A percentile compares a stretch with the other conserved stretches of the same genome.
Evolutionary conservation across 2,888 invertebrate species (phyloP).

Genomic region (Lithophane leautieri): DNA sequence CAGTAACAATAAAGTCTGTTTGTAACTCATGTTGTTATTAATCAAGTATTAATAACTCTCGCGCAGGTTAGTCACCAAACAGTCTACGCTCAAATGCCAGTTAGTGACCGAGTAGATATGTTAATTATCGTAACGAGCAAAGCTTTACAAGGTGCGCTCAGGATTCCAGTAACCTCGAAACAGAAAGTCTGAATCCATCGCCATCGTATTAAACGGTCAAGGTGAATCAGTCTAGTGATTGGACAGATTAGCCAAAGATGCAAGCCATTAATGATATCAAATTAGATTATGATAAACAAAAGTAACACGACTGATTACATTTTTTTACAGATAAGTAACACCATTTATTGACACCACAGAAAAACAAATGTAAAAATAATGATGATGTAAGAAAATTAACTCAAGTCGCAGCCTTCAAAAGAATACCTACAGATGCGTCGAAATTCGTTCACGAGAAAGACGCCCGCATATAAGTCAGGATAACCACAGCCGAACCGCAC

Average conservation of each 20-base stretch:
- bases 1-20: slow-evolving; percentile 33
- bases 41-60: slow-evolving; percentile 53
- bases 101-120: slow-evolving; percentile 72
- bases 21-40: slow-evolving; percentile 36
- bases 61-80: slow-evolving; percentile 67
- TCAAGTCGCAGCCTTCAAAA: slow-evolving; percentile 66
- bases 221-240: slow-evolving; percentile 77
- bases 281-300: slow-evolving; percentile 66
- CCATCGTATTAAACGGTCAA: slow-evolving; percentile 82
- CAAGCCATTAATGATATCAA: slow-evolving; percentile 58
- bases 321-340: slow-evolving; percentile 50
- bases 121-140: slow-evolving; percentile 69
- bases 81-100: slow-evolving; percentile 69
- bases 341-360: slow-evolving; percentile 55
- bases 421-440: slow-evolving; percentile 73
- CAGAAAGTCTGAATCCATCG: slow-evolving; percentile 81
- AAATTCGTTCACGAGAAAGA: slow-evolving; percentile 83
- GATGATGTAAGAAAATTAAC: slow-evolving; percentile 61
- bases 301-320: slow-evolving; percentile 63
- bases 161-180: slow-evolving; percentile 83
- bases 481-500: slow-evolving; percentile 87
- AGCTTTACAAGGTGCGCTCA: slow-evolving; percentile 73
- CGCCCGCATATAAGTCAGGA: slow-evolving; percentile 87
- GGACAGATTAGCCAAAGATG: slow-evolving; percentile 63
- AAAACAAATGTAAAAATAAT: slow-evolving; percentile 54